phyloP scores from a whole-genome alignment of 37 sponge, comb jelly and placozoan species.

The Cliona cf. orientalis region DNA sequence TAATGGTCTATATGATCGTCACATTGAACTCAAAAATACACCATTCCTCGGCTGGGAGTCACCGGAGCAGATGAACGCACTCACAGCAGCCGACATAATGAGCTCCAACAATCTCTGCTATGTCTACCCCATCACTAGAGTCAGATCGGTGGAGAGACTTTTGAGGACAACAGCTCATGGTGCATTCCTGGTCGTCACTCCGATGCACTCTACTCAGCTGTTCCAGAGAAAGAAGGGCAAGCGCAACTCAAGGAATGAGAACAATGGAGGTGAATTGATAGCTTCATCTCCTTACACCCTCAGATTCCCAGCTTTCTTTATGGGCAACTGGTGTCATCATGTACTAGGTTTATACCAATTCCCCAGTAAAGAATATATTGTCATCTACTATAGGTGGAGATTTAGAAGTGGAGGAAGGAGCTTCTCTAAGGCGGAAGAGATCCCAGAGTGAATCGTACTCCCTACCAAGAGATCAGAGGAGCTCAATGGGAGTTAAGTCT shows the following conservation, averaged over 20 bases:
- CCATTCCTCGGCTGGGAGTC: slow-evolving; percentile 94
- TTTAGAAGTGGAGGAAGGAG: too few relatives aligned
- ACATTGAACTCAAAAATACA: slow-evolving; percentile 79
- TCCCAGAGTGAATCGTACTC: too few relatives aligned
- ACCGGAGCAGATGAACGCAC: slow-evolving; percentile 62
- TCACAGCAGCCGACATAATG: slow-evolving; percentile 86
- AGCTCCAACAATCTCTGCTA: slow-evolving; percentile 50
- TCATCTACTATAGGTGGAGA: too few relatives aligned
- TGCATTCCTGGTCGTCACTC: slow-evolving; percentile 78
- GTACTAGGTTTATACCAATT: too few relatives aligned
- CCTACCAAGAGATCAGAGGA: too few relatives aligned
- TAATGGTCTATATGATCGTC: slow-evolving; percentile 89
- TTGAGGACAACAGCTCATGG: slow-evolving; percentile 69
- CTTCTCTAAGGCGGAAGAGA: too few relatives aligned
- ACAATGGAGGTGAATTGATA: background rate
- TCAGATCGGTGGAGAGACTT: slow-evolving; percentile 41
- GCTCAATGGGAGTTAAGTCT: too few relatives aligned
- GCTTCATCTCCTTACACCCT: too few relatives aligned
- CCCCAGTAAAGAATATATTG: too few relatives aligned
- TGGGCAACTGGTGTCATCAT: too few relatives aligned
- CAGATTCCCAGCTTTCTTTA: too few relatives aligned
- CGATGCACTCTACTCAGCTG: background rate
- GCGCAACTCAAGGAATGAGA: background rate
- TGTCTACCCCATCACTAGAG: slow-evolving; percentile 71
- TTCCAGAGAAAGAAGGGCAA: background rate